Evolutionary conservation across 2,797 vertebrate species (phyloP), one percentile per base, ranked within the genome.

Genomic region (Gouania willdenowi): DNA sequence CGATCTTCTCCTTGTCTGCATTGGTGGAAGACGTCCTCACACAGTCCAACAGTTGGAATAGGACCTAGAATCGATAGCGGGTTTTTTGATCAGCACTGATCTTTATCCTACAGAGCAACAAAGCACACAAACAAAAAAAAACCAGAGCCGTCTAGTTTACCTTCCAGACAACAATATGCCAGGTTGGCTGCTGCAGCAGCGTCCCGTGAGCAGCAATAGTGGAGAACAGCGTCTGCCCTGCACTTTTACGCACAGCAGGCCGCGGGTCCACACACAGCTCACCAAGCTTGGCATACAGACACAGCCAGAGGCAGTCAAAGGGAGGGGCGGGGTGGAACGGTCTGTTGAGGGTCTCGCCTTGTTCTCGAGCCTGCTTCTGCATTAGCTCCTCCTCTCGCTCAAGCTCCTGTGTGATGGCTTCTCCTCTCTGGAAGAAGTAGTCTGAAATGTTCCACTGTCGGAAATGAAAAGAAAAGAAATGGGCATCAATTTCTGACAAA

Each of bases 81-180:
- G 8, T n/a, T n/a, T n/a, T n/a, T n/a, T n/a, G n/a, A n/a, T n/a
- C n/a, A n/a, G n/a, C n/a, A n/a, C n/a, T n/a, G n/a, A n/a, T n/a
- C n/a, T n/a, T n/a, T n/a, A n/a, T 20, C 20, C 34, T 36, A 4
- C 5, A 9, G 8, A 26, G 4, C 3, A 27, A 22, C 6, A 7
- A 25, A 15, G 26, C 12, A 2, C 8, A 33, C 45, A 3, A 1
- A 26, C 1, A 26, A 21, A 4, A 3, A 39, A 1, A 30, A 23
- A 31, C 18, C 33, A 4, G 3, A 19, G n/a, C 14, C 5, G 0
- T 11, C 2, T 93, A 99, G 0, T 11, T 2, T 93, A 99, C 97
- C 96, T 99, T 97, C 96, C 96, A 99, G 66, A 98, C 87, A 13
- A 98, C 96, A 12, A 94, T 94, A 66, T 97, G 94, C 96, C 96